Conservation (phyloP, 2,113 vertebrate species). For the Phyllostomus discolor region DNA sequence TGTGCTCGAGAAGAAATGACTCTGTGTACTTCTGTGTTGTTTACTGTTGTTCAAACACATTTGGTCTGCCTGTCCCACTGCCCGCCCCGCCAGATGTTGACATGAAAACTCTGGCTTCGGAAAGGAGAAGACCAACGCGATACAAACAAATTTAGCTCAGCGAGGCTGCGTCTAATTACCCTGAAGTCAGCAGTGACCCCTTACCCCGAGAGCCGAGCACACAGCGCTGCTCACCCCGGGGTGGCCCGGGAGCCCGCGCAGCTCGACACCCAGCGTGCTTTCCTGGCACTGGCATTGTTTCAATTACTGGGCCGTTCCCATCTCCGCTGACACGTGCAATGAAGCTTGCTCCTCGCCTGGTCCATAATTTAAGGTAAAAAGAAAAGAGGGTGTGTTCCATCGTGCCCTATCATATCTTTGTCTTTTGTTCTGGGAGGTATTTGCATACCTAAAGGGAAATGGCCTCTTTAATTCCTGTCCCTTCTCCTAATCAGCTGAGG, state of each 20-base stretch:
- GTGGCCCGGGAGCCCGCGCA: conserved; percentile 50
- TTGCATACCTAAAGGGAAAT: conserved; percentile 94
- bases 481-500: conserved; percentile 93
- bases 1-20: neutral
- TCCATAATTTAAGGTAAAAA: conserved; percentile 76
- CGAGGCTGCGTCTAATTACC: conserved; percentile 68
- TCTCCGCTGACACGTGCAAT: conserved; percentile 69
- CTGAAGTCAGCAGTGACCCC: conserved; percentile 58
- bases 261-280: conserved; percentile 49
- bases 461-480: conserved; percentile 87
- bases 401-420: conserved; percentile 78
- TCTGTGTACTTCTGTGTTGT: neutral
- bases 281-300: conserved; percentile 70
- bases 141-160: conserved; percentile 52
- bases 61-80: neutral
- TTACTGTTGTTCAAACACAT: neutral
- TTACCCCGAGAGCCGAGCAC: conserved; percentile 41
- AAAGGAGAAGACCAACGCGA: conserved; percentile 19
- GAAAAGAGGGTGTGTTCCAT: conserved; percentile 77
- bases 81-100: conserved; percentile 29
- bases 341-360: conserved; percentile 72
- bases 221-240: neutral
- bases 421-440: conserved; percentile 88
- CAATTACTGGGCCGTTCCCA: conserved; percentile 55
- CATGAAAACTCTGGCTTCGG: neutral